Conservation (phyloP, 2,888 invertebrate genomes). For the Malthinus seriepunctatus region DNA sequence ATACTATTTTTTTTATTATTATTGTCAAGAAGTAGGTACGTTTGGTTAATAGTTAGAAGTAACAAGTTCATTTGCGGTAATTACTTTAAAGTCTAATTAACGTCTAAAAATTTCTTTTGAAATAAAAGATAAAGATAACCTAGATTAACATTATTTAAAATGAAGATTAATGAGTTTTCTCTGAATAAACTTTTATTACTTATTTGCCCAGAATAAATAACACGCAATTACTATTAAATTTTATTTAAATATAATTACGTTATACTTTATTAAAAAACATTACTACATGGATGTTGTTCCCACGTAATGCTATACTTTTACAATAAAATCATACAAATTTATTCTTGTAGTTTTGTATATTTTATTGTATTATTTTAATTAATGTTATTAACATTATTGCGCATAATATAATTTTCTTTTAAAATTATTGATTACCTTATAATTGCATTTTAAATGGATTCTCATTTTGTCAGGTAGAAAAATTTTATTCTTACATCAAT, state of each 20-base stretch:
- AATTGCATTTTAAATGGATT: slow-evolving; percentile 6
- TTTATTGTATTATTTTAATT: slow-evolving; percentile 27
- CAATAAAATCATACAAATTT: slow-evolving; percentile 21
- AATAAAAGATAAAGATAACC: slow-evolving; percentile 13
- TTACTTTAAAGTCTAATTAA: slow-evolving; percentile 19
- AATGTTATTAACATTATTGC: slow-evolving; percentile 27
- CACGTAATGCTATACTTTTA: slow-evolving; percentile 25
- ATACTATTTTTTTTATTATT: too few relatives aligned
- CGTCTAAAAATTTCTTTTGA: slow-evolving; percentile 15
- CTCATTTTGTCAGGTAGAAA: not conserved
- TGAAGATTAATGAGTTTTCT: slow-evolving; percentile 27
- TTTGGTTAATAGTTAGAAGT: not conserved
- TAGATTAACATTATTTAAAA: slow-evolving; percentile 20
- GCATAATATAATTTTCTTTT: slow-evolving; percentile 22
- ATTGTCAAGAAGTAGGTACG: not conserved
- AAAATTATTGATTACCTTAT: slow-evolving; percentile 22
- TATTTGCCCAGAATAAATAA: slow-evolving; percentile 26
- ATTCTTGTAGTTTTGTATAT: slow-evolving; percentile 14
- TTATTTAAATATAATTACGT: slow-evolving; percentile 23
- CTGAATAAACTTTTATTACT: slow-evolving; percentile 25
- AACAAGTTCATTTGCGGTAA: slow-evolving; percentile 18
- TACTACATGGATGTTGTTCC: slow-evolving; percentile 19
- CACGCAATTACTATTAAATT: slow-evolving; percentile 27
- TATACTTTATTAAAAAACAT: slow-evolving; percentile 23
- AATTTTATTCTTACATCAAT: not conserved